Percentiles rank a stretch among this genome's conserved stretches.
phyloP scores from a whole-genome alignment of 2,113 vertebrate genomes.

The Pedionomus torquatus region DNA sequence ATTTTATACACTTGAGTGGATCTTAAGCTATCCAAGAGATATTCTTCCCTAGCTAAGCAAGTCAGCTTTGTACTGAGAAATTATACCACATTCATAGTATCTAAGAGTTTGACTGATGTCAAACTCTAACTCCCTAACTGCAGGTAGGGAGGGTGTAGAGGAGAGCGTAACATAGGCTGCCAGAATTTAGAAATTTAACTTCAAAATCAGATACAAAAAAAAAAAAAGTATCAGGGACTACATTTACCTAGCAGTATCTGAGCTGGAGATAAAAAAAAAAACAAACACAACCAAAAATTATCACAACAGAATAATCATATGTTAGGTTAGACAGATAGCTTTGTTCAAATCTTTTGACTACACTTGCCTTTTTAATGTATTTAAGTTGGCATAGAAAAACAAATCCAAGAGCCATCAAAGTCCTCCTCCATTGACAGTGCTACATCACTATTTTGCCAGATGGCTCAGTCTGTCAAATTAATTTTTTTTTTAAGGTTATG shows the following conservation, averaged over 20 bases:
- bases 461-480: background rate
- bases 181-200: background rate
- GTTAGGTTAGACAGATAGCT: background rate
- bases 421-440: background rate
- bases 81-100: background rate
- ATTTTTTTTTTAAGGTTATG: background rate
- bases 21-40: background rate
- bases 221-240: background rate
- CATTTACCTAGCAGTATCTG: background rate
- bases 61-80: background rate
- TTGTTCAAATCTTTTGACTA: background rate
- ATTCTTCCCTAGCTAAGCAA: background rate
- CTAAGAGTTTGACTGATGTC: background rate
- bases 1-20: background rate
- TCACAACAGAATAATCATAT: background rate
- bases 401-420: background rate
- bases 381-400: background rate
- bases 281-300: too few relatives aligned
- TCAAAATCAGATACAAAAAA: background rate
- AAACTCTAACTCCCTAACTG: background rate
- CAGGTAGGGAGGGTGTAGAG: fast-evolving
- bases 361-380: background rate
- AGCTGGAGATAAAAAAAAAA: background rate
- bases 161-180: background rate
- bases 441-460: background rate